Conservation (phyloP, 2,797 vertebrate species). For the Sebastes matsubarae region DNA sequence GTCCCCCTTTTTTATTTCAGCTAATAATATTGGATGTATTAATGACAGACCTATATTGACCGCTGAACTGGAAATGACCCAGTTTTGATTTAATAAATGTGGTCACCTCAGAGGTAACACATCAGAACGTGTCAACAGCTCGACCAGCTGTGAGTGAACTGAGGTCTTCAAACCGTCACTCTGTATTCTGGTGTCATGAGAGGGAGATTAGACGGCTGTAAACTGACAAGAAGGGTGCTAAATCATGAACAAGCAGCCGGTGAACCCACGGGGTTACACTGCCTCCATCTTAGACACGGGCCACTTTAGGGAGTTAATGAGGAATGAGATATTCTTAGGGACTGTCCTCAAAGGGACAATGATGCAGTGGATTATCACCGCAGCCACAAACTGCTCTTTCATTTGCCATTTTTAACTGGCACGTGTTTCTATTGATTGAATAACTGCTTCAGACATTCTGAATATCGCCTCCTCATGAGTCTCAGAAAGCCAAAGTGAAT, state of each 20-base stretch:
- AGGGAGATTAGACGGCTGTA: slow-evolving; percentile 33
- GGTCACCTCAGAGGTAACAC: background rate
- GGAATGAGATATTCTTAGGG: slow-evolving; percentile 45
- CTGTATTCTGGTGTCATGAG: slow-evolving; percentile 16
- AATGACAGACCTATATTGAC: background rate
- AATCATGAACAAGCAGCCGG: slow-evolving; percentile 64
- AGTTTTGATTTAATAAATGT: background rate
- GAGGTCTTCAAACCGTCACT: slow-evolving; percentile 15
- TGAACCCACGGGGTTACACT: slow-evolving; percentile 23
- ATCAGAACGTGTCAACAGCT: background rate
- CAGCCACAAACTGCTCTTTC: slow-evolving; percentile 22
- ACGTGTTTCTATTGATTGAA: slow-evolving; percentile 27
- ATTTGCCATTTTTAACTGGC: slow-evolving; percentile 32
- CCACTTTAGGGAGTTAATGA: slow-evolving; percentile 26
- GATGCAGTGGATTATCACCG: slow-evolving; percentile 22
- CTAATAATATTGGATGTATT: background rate
- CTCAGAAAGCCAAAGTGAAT: slow-evolving; percentile 46
- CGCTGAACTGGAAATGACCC: background rate
- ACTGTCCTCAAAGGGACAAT: slow-evolving; percentile 27
- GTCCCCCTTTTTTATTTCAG: too few species aligned
- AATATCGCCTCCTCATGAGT: slow-evolving; percentile 14
- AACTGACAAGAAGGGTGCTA: slow-evolving; percentile 51
- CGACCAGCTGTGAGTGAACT: background rate
- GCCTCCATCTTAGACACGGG: slow-evolving; percentile 22
- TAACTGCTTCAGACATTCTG: slow-evolving; percentile 31